Base-by-base conservation (phyloP, 30 jellyfish, hydroid and myxozoan genomes). In the Aurelia sp. region DNA sequence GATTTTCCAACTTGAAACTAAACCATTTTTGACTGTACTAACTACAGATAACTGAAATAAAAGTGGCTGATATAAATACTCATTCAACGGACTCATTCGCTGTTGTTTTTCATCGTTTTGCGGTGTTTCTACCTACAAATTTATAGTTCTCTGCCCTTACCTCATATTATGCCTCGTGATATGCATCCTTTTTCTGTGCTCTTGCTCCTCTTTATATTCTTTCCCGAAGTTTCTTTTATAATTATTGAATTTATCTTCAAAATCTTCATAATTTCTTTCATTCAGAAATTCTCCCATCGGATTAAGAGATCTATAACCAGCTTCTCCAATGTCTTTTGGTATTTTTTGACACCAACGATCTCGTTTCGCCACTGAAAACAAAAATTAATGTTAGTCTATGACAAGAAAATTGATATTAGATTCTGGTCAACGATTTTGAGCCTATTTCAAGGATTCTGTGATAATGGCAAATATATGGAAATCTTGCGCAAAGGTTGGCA, bases 81-180 rank as follows among this genome's bases (percentile, higher is more conserved):
- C 33, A 27, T 27, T 27, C 1, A 27, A 27, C 33, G 2, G 33
- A 27, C 33, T 27, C 33, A 27, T 27, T 27, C 33, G 33, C 33
- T 27, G 33, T 27, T 27, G 33, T 27, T 27, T 27, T 27, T 27
- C 33, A 2, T 27, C 33, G 33, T 27, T 27, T 27, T 27, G 33
- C 33, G 33, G 33, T 27, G 33, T 27, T 27, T 27, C 33, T 40
- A 40, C 8, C 10, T 40, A 8, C 8, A 40, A 40, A 40, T 5
- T 5, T 8, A 2, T 2, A 44, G 4, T 31, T 62, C 58, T 19
- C 13, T 11, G 15, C 18, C 61, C 50, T 11, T 4, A 84, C 93
- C 93, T 84, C 82, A 84, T 72, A 73, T 84, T 84, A 41, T 84
- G 93, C 72, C 93, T 72, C n/a, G 87, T 76, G 17, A 84, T 84